Conservation (phyloP, 30 jellyfish, hydroid and myxozoan genomes). For the Aurelia sp. region DNA sequence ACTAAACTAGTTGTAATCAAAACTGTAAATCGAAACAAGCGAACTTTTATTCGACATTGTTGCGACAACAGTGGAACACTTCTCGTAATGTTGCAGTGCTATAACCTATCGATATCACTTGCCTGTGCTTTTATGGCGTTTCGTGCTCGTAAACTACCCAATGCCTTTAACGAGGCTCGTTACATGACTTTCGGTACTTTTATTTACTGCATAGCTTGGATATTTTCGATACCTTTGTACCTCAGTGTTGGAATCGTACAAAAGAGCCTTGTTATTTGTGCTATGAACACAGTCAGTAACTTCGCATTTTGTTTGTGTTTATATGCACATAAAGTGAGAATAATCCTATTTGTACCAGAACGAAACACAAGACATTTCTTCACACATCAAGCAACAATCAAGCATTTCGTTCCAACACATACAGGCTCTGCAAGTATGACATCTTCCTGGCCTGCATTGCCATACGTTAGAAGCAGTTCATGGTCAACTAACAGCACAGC, state of each 20-base stretch:
- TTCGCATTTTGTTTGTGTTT: constrained; percentile 38
- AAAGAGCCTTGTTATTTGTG: constrained; percentile 31
- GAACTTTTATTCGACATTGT: constrained; percentile 52
- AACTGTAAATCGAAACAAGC: constrained; percentile 5
- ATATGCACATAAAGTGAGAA: constrained; percentile 52
- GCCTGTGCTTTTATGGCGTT: constrained; percentile 79
- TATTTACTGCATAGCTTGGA: constrained; percentile 66
- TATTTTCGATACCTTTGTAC: constrained; percentile 65
- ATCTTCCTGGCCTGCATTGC: constrained; percentile 47
- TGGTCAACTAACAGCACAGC: background rate
- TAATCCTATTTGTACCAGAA: constrained; percentile 71
- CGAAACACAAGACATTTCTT: constrained; percentile 50
- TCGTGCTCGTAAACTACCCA: constrained; percentile 88
- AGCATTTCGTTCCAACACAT: constrained; percentile 22
- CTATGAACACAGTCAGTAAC: constrained; percentile 39
- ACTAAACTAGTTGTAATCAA: constrained; percentile 33
- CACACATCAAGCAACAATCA: constrained; percentile 45
- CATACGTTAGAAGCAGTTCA: background rate
- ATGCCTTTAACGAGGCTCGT: constrained; percentile 84
- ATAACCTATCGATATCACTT: constrained; percentile 46
- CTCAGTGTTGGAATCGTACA: constrained; percentile 50
- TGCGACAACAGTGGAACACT: constrained; percentile 31
- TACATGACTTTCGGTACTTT: constrained; percentile 78
- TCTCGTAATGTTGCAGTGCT: constrained; percentile 44
- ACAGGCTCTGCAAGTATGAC: constrained; percentile 18